Evolutionary conservation across 2,888 invertebrate genomes (phyloP).

Genomic region (Flexamia atlantica): DNA sequence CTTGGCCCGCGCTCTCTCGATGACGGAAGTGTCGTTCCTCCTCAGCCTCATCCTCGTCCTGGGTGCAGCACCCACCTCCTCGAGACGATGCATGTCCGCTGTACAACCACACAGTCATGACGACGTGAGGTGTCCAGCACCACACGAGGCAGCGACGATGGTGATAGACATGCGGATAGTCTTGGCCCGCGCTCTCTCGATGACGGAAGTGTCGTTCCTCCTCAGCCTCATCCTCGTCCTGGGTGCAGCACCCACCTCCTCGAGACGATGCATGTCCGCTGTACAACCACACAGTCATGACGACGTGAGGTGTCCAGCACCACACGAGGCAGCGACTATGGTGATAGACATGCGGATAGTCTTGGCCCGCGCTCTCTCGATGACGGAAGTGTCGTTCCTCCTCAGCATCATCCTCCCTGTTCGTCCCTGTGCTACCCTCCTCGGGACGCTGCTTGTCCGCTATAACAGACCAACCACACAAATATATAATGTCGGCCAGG

Average conservation of each 20-base stretch:
- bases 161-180: conserved; percentile 88
- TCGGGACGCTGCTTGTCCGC: conserved; percentile 42
- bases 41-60: no score
- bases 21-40: no score
- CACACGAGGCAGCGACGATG: conserved; percentile 85
- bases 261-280: conserved; percentile 38
- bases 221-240: conserved; percentile 78
- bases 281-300: no score
- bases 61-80: no score
- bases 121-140: no score
- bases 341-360: conserved; percentile 85
- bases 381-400: conserved; percentile 82
- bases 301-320: no score
- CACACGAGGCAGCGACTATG: no score
- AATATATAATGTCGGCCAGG: no score
- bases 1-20: no score
- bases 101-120: no score
- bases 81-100: no score
- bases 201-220: conserved; percentile 82
- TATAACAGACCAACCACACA: conserved; percentile 5
- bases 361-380: conserved; percentile 83
- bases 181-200: conserved; percentile 83
- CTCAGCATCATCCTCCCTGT: conserved; percentile 79
- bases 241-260: conserved; percentile 68
- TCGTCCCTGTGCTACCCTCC: conserved; percentile 69